Percentiles rank a stretch among this genome's conserved stretches.
Evolutionary conservation across 2,113 vertebrate species (phyloP).

Genomic region (Paramormyrops kingsleyae): DNA sequence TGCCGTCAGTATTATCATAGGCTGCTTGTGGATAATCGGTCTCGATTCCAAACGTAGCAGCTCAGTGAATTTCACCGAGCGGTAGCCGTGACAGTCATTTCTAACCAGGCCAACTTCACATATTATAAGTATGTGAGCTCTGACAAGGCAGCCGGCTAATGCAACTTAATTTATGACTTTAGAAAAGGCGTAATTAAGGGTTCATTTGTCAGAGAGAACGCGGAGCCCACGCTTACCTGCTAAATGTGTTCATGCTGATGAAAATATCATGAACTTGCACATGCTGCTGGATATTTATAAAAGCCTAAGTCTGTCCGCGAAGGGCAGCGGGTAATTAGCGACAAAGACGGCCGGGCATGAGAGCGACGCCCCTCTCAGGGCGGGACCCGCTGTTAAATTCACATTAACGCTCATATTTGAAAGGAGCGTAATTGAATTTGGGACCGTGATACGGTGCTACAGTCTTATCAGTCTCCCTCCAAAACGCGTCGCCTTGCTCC

Average conservation of each 20-base stretch:
- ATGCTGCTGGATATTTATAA: neutral
- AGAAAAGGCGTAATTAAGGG: neutral
- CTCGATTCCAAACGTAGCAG: neutral
- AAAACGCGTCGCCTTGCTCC: neutral
- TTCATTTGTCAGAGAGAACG: neutral
- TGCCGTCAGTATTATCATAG: neutral
- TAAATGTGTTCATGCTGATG: neutral
- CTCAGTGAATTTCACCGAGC: neutral
- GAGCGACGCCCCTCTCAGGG: neutral
- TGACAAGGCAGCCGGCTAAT: neutral
- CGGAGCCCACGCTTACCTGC: neutral
- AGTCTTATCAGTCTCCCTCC: neutral
- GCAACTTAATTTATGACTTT: neutral
- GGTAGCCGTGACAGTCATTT: neutral
- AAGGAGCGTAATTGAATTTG: slow-evolving; percentile 7
- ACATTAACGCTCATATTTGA: neutral
- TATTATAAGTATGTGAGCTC: neutral
- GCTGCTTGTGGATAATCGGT: neutral
- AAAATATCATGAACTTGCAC: neutral
- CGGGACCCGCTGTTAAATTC: neutral
- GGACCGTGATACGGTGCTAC: neutral
- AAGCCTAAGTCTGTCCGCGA: neutral
- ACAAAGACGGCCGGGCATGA: neutral
- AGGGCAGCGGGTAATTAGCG: neutral
- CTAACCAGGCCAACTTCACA: neutral